Conservation (phyloP, 2,113 vertebrate species). For the Pycnonotus jocosus region DNA sequence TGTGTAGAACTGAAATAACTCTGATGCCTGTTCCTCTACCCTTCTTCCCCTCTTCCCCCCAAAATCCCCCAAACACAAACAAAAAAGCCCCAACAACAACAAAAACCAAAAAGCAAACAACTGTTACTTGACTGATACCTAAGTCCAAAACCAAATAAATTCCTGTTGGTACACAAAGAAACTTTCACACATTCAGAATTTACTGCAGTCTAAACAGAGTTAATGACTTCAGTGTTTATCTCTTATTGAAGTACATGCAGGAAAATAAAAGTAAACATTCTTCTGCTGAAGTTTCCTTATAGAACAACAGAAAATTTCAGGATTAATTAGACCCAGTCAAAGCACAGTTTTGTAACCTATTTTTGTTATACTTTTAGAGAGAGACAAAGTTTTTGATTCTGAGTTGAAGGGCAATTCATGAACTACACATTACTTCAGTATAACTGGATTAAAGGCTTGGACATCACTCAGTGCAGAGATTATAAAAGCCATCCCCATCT, state of each 20-base stretch:
- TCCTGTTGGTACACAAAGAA: background rate
- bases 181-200: background rate
- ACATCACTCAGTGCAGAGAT: background rate
- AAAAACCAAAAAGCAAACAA: background rate
- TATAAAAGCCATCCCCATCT: background rate
- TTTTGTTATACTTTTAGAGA: background rate
- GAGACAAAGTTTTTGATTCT: background rate
- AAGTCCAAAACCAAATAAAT: background rate
- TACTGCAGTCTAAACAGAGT: background rate
- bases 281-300: background rate
- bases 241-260: background rate
- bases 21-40: background rate
- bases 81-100: background rate
- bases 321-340: background rate
- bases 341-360: background rate
- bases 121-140: background rate
- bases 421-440: background rate
- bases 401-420: background rate
- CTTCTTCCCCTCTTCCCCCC: fast-evolving
- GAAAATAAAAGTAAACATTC: background rate
- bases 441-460: background rate
- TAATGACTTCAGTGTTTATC: background rate
- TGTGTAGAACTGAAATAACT: background rate
- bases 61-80: background rate
- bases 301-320: background rate